Evolutionary conservation across 2,113 vertebrate species (phyloP), one percentile per base, ranked within the genome.

Genomic region (Zootoca vivipara): DNA sequence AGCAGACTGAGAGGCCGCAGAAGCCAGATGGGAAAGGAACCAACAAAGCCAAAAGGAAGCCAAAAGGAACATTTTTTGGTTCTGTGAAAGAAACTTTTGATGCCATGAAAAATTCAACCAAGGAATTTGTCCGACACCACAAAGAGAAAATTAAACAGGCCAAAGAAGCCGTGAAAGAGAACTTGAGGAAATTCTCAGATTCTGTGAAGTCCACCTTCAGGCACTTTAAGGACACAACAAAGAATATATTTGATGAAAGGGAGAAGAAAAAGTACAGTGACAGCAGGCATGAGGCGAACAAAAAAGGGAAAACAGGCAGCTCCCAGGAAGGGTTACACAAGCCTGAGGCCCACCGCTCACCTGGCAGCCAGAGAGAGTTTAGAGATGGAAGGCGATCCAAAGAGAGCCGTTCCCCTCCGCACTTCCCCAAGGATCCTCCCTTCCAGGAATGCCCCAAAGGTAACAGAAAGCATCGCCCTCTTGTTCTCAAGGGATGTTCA

Each of bases 141-240:
- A 99, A 99, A 92, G 98, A 99, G 95, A 99, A 99, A 96, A 98
- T 99, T 89, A 99, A 99, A 92, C 98, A 99, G 93, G 98, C 99
- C 78, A 99, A 99, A 94, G 98, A 99, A 95, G 98, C 98, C 0
- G 98, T 99, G 82, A 99, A 99, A 93, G 98, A 98, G 93, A 99
- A 99, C 92, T 95, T 99, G 62, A 98, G 98, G 90, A 99, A 98
- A 91, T 99, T 99, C 93, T 99, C 98, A 0, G 98, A 99, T 95
- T 99, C 99, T 0, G 98, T 99, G 2, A 99, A 99, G 93, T 98
- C 97, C 1, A 99, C 98, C 1, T 99, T 99, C 92, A 97, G 98
- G 90, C 97, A 98, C 91, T 99, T 99, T 91, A 99, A 99, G 96
- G 97, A 99, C 82, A 98, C 96, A 0, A 99, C 98, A 24, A 98